phyloP scores from a whole-genome alignment of 2,888 invertebrate genomes.

The Conus canariensis region DNA sequence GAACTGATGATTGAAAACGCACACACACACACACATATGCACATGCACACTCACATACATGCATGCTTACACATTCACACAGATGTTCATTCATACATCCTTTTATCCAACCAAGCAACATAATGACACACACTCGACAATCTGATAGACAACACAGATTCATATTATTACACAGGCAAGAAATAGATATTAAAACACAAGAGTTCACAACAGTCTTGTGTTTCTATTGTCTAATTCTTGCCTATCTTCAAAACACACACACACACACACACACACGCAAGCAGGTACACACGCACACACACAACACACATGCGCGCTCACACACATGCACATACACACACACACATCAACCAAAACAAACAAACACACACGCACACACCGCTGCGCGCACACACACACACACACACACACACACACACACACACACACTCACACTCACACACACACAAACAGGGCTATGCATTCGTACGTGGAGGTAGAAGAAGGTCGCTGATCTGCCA shows the following conservation, averaged over 20 bases:
- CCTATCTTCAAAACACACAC: background rate
- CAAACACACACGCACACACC: background rate
- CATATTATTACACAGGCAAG: too few relatives aligned
- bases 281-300: background rate
- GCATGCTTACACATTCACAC: background rate
- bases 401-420: conserved; percentile 7
- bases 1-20: background rate
- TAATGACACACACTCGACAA: background rate
- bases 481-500: conserved; percentile 73
- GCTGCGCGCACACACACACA: background rate
- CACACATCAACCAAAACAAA: background rate
- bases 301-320: background rate
- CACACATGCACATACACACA: background rate
- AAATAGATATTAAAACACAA: too few relatives aligned
- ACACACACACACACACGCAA: background rate
- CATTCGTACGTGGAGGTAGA: conserved; percentile 72
- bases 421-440: background rate
- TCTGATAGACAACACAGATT: background rate
- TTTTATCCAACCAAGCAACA: background rate
- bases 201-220: too few relatives aligned
- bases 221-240: too few relatives aligned
- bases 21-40: background rate
- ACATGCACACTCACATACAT: background rate
- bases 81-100: background rate
- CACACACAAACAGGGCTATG: background rate